phyloP scores from a whole-genome alignment of 2,797 vertebrate genomes.

The Enteromius fasciolatus region DNA sequence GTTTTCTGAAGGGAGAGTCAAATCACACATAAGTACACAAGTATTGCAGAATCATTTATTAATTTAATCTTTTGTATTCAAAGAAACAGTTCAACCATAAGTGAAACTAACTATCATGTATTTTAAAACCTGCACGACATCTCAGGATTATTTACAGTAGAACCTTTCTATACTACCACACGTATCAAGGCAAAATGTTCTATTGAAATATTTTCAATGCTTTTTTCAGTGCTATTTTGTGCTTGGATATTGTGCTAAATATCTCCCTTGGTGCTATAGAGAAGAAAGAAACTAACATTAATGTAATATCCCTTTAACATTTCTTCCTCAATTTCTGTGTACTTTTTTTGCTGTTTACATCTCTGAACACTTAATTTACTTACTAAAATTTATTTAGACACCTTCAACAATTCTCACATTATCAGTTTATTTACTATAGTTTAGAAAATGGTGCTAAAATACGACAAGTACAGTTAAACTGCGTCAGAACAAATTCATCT shows the following conservation, averaged over 20 bases:
- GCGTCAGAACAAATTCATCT: too few species aligned
- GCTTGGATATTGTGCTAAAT: background rate
- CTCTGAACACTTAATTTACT: too few species aligned
- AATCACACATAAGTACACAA: background rate
- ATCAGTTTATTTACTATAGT: too few species aligned
- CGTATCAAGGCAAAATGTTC: background rate
- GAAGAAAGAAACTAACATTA: background rate
- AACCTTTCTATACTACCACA: background rate
- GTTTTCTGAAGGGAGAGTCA: constrained; percentile 79
- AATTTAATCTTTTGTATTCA: background rate
- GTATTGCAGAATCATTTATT: background rate
- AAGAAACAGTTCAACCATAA: background rate
- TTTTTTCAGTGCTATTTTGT: background rate
- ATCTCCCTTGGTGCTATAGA: background rate
- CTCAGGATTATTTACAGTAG: background rate
- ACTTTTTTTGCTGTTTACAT: too few species aligned
- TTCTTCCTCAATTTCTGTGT: too few species aligned
- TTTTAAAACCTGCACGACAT: background rate
- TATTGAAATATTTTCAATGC: background rate
- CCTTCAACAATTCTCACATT: too few species aligned
- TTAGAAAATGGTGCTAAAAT: too few species aligned
- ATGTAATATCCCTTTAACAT: too few species aligned
- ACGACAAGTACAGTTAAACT: too few species aligned
- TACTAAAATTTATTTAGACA: too few species aligned
- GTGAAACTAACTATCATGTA: background rate